Evolutionary conservation across 2,113 vertebrate genomes (phyloP), one percentile per base, ranked within the genome.

Genomic region (Chlorodrepanis virens): DNA sequence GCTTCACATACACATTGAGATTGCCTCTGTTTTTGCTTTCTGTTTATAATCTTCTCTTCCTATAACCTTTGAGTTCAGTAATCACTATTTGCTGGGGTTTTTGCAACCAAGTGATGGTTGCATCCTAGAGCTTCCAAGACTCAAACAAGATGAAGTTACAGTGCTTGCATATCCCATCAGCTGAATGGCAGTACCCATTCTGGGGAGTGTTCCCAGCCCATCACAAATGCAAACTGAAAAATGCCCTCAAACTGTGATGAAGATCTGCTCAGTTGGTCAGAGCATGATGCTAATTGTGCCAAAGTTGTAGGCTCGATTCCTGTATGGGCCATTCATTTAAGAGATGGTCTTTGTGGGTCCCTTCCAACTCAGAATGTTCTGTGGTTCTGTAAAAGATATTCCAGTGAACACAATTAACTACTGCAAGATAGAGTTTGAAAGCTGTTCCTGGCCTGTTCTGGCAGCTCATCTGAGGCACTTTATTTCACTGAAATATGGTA

Each of bases 131-230:
- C 39, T 72, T 68, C 53, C 49, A 77, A 21, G 13, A 12, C 14
- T 77, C 16, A n/a, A 21, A 15, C 28, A 29, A 29, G n/a, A 42
- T 68, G 35, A 27, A n/a, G 5, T 54, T 69, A 59, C 10, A 45
- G 14, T 18, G 7, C 44, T 81, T 91, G 35, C 11, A 24, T 35
- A 54, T 44, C 2, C 5, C 28, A 54, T 18, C 44, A 65, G 40
- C 49, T 56, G 53, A 65, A 64, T 0, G 0, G 27, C 33, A 68
- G 28, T 19, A 59, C 28, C 7, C 4, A 7, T 69, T 68, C 4
- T 45, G 15, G 17, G 39, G 28, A 68, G 13, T n/a, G 39, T 22
- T 89, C 14, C 39, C 50, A 50, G 15, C 4, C 28, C 29, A 20
- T 11, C 9, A 5, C 15, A 79, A 70, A 70, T 18, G 33, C n/a